Evolutionary conservation across 2,113 vertebrate genomes (phyloP), one percentile per base, ranked within the genome.

Genomic region (Anser brachyrhynchus): DNA sequence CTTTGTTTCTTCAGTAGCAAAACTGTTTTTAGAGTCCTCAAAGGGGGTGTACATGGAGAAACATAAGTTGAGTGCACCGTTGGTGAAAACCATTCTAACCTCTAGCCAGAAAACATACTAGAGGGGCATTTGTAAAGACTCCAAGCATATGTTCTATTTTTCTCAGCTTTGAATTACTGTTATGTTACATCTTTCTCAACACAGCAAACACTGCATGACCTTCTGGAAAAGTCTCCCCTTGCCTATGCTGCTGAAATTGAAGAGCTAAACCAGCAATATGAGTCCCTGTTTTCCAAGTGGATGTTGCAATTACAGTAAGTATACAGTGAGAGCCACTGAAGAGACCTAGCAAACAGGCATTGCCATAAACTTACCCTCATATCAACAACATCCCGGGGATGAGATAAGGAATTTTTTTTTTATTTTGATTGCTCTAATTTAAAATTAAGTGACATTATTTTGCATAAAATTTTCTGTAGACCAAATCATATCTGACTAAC

Each of bases 301-400:
- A 99, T 99, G 98, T 97, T 99, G 66, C 99, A 99, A 84, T 96
- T 99, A 97, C 99, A 98, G 99, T 99, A 98, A 97, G 98, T 98
- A 95, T 81, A 55, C 35, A 76, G 15, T 69, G 76, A 46, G 49
- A 87, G 83, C 41, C 29, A 55, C 23, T 69, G 52, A 89, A 84
- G 37, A 87, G 75, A 29, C 22, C 54, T 65, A 33, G 58, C 90
- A 92, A 84, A 59, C 51, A 51, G 44, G 18, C 49, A 31, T 41
- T 78, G 51, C 35, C 10, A 13, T 92, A 71, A 82, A 92, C 18
- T 81, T 74, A 31, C 6, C 22, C 10, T 80, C 25, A 14, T 29
- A 46, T 90, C 33, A 73, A 2, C 49, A 67, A 51, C 18, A 52
- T 94, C 51, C 35, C 33, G 25, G 65, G 59, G 54, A 57, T 79